Evolutionary conservation across 2,113 vertebrate species (phyloP), one percentile per base, ranked within the genome.

Genomic region (Halichoerus grypus): DNA sequence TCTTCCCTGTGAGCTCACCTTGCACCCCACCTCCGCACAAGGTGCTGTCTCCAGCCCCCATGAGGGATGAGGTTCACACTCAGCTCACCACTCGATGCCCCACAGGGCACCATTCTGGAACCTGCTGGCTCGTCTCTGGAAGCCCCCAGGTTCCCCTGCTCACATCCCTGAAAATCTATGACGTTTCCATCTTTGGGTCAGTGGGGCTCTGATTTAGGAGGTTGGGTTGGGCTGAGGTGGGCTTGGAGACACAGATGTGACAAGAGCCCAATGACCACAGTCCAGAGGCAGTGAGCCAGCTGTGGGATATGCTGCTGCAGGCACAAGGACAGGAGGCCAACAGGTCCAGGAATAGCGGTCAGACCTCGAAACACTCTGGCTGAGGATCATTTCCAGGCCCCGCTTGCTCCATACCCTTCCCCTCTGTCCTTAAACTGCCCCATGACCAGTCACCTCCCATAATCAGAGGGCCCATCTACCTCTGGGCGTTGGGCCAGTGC

Each of bases 341-440:
- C 0, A 1, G 4, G 76, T 46, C 26, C 33, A 51, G 57, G 22
- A 69, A 36, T 2, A 53, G 51, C 1, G 1, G 49, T 31, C 22
- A 8, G 57, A 28, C 7, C 51, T 14, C 15, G 1, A 10, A 22
- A 26, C 31, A n/a, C 28, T 12, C 61, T 4, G 3, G 74, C 63
- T 11, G 10, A 36, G 46, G 21, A 1, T 71, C 3, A 26, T 2
- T 14, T 21, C 19, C 13, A 31, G 6, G 1, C 36, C 31, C 85
- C 4, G 33, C 1, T 24, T 31, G n/a, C 67, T 74, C 57, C 57
- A 57, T 39, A 19, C 5, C 22, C 2, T 1, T 42, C 8, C 26
- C 71, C 36, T 71, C 15, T 87, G 36, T 46, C 82, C 21, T 91
- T 55, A 71, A 39, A 63, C 14, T 15, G 22, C 21, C 36, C 8